phyloP scores from a whole-genome alignment of 1,140 invertebrate genomes.

The Drosophila subpulchrella region DNA sequence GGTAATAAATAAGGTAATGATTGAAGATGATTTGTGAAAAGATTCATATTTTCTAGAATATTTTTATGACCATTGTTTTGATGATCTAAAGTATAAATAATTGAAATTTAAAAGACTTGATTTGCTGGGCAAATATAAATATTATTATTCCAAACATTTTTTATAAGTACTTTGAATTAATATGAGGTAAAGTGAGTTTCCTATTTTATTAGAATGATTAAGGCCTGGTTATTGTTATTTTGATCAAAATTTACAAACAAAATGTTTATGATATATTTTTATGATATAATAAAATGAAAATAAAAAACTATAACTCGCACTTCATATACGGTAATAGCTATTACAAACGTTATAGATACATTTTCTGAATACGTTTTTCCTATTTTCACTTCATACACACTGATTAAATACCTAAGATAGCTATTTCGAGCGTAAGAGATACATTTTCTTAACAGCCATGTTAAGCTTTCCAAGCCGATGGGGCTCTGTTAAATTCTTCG shows the following conservation, averaged over 20 bases:
- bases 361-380: too few species aligned
- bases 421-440: background rate
- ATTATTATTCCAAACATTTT: too few species aligned
- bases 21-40: background rate
- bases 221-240: too few species aligned
- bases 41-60: background rate
- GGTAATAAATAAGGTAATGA: background rate
- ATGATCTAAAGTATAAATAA: too few species aligned
- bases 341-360: background rate
- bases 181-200: too few species aligned
- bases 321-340: background rate
- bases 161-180: too few species aligned
- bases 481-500: conserved; percentile 16
- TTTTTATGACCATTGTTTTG: background rate
- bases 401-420: conserved; percentile 15
- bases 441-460: conserved; percentile 29
- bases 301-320: background rate
- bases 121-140: too few species aligned
- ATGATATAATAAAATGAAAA: background rate
- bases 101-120: too few species aligned
- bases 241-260: too few species aligned
- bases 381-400: background rate
- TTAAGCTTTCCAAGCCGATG: background rate
- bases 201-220: too few species aligned
- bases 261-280: too few species aligned